Evolutionary conservation across 2,888 invertebrate species (phyloP), one percentile per base, ranked within the genome.

Genomic region (Allophyes oxyacanthae): DNA sequence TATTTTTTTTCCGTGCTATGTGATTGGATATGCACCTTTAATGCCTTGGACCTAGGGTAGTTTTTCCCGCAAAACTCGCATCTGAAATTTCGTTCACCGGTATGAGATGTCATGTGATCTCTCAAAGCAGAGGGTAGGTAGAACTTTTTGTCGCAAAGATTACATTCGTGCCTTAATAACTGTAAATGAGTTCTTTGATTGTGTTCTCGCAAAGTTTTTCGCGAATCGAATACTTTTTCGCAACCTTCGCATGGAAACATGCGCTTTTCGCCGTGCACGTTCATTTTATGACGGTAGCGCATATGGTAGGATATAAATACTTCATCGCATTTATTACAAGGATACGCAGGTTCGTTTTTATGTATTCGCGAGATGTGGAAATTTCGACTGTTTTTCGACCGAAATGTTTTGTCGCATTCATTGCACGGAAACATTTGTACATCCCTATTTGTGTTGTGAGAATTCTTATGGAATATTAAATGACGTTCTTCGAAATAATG

Each of bases 71-170:
- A 95, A 41, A 88, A 86, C 9, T 89, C 83, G 34, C 95, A 95
- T 2, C 90, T 79, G 43, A 90, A 94, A 6, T 93, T 91, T 11
- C 91, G 79, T 55, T 94, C 93, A 0, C 94, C 94, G 0, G 94
- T 94, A 59, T 95, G 95, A 9, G 91, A 91, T 0, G 94, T 86
- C 78, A 93, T 88, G 64, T 95, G 95, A 1, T 94, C 94, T 1
- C 89, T 92, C 13, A 95, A 71, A 1, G 78, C 80, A 0, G 84
- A 79, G 0, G 85, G 79, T 2, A 77, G 48, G 8, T 79, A 83
- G 58, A 91, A 94, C 6, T 88, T 89, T 43, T 88, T 86, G 6
- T 89, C 86, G 54, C 94, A 94, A 1, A 87, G 64, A 0, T 82
- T 83, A 58, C 94, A 94, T 42, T 88, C 84, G 11, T 92, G 90